These are phyloP conservation scores for Platorchestia sp. DNA, from an alignment of 1,140 invertebrate genomes.

Conservation along the genomic window DNA sequence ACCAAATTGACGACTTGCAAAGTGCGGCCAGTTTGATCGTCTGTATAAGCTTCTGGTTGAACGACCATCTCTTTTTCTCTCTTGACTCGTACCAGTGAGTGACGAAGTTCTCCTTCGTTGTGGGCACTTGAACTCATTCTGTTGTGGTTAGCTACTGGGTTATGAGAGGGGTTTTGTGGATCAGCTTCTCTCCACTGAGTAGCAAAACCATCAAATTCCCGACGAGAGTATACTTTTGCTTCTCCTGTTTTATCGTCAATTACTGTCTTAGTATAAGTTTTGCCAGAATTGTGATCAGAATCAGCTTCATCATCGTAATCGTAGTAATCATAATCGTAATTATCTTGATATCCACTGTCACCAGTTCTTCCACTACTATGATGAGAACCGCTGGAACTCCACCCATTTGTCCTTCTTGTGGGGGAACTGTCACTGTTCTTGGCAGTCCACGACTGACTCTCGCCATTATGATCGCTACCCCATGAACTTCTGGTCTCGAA, in stretches of 20 bases:
- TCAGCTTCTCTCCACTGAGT: conserved; percentile 37
- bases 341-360: background rate
- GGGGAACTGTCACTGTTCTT: background rate
- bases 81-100: conserved; percentile 72
- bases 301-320: conserved; percentile 51
- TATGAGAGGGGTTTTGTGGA: background rate
- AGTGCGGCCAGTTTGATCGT: conserved; percentile 80
- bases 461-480: background rate
- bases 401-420: background rate
- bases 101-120: conserved; percentile 42
- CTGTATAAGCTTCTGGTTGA: conserved; percentile 77
- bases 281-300: background rate
- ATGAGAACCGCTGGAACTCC: background rate
- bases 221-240: conserved; percentile 42
- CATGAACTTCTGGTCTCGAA: background rate
- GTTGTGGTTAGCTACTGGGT: background rate
- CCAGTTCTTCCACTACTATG: background rate
- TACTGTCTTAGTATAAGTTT: conserved; percentile 40
- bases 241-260: conserved; percentile 59
- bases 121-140: background rate
- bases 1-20: conserved; percentile 84
- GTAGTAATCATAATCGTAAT: conserved; percentile 43
- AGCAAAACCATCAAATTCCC: conserved; percentile 20
- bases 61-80: conserved; percentile 82
- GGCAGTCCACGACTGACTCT: background rate